These are phyloP conservation scores for Ceramica pisi DNA, from an alignment of 2,888 invertebrate genomes.

Conservation along the genomic window DNA sequence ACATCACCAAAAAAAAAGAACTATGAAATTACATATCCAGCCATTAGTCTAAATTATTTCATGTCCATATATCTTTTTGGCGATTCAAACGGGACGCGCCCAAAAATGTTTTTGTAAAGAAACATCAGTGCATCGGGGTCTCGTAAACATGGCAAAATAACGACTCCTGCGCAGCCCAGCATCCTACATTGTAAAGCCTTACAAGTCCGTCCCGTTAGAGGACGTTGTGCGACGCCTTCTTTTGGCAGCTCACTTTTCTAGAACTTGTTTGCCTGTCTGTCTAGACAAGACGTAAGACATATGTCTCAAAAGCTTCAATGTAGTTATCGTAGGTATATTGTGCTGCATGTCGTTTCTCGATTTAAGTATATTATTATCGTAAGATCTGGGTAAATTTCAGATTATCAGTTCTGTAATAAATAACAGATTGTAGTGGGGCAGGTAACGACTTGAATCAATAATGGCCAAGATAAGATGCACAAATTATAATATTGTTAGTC, in stretches of 20 bases:
- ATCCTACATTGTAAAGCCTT: slow-evolving; percentile 73
- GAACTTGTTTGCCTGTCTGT: slow-evolving; percentile 50
- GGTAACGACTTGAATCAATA: too few species aligned
- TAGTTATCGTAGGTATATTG: neutral
- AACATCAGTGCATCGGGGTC: slow-evolving; percentile 52
- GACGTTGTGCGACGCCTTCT: slow-evolving; percentile 57
- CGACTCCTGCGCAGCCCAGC: slow-evolving; percentile 70
- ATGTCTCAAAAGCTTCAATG: neutral
- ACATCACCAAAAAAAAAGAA: slow-evolving; percentile 7
- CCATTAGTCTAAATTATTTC: slow-evolving; percentile 47
- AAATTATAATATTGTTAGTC: too few species aligned
- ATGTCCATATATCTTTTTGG: slow-evolving; percentile 50
- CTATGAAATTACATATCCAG: slow-evolving; percentile 21
- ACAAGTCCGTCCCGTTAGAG: slow-evolving; percentile 74
- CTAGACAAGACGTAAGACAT: neutral
- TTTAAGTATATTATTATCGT: neutral
- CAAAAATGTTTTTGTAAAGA: slow-evolving; percentile 58
- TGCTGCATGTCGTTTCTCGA: neutral
- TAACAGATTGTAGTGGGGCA: too few species aligned
- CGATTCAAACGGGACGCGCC: slow-evolving; percentile 57
- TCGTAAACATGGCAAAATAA: slow-evolving; percentile 72
- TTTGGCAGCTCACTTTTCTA: slow-evolving; percentile 40
- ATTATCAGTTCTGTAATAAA: slow-evolving; percentile 23
- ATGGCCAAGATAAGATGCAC: too few species aligned
- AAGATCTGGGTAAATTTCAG: neutral